These are phyloP conservation scores for Sarcophaga variegata DNA, from an alignment of 2,888 invertebrate genomes.

Conservation along the genomic window DNA sequence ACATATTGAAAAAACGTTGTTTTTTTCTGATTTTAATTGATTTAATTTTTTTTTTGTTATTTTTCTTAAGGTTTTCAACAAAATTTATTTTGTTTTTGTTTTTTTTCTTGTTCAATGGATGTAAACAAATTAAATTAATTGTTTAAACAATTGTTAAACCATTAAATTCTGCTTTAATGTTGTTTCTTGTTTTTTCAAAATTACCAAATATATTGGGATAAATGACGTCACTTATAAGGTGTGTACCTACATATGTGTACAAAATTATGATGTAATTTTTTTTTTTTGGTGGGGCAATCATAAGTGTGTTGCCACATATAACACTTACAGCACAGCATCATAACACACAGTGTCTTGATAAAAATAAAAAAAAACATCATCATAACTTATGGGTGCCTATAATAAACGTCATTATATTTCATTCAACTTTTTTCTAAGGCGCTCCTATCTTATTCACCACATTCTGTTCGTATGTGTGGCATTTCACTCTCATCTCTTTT, in stretches of 20 bases:
- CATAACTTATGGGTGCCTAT: not conserved
- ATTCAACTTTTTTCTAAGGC: too few species aligned
- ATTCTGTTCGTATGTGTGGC: not conserved
- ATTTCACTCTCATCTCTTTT: slow-evolving; percentile 7
- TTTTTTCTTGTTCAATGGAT: not conserved
- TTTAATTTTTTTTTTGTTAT: not conserved
- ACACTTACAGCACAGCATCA: slow-evolving; percentile 31
- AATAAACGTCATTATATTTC: too few species aligned
- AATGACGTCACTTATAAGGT: slow-evolving; percentile 58
- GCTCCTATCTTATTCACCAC: too few species aligned
- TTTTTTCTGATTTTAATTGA: slow-evolving; percentile 1
- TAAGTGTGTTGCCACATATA: slow-evolving; percentile 44
- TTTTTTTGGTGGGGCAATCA: not conserved
- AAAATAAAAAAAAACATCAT: not conserved
- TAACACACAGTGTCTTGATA: not conserved
- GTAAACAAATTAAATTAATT: not conserved
- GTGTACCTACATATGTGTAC: not conserved
- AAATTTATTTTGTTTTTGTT: not conserved
- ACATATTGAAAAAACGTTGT: slow-evolving; percentile 39
- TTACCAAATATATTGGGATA: slow-evolving; percentile 6
- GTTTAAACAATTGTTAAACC: not conserved
- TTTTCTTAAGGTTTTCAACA: not conserved
- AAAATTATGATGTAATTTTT: slow-evolving; percentile 57
- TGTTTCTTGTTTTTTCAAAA: not conserved
- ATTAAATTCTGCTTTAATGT: not conserved